These are phyloP conservation scores for Spinus pinus DNA, from an alignment of 2,797 vertebrate genomes.

Conservation along the genomic window DNA sequence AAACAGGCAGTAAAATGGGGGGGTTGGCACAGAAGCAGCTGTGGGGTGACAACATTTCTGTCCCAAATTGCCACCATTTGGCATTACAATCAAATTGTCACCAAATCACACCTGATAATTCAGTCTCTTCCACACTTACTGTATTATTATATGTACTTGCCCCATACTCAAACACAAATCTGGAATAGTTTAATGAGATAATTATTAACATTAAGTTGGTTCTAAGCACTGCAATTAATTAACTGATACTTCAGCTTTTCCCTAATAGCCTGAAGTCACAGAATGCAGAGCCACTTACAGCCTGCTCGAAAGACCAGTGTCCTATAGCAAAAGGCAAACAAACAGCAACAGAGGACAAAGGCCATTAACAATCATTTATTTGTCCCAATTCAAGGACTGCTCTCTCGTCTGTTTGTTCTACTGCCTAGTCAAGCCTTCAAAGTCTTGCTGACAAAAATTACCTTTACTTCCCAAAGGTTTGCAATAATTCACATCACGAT, in stretches of 20 bases:
- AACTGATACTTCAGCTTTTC: neutral
- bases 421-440: neutral
- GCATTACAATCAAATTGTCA: neutral
- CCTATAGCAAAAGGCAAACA: neutral
- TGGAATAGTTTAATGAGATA: neutral
- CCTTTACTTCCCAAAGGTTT: neutral
- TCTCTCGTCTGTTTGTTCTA: neutral
- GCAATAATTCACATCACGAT: neutral
- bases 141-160: neutral
- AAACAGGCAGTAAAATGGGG: neutral
- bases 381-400: conserved; percentile 56
- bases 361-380: conserved; percentile 52
- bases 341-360: conserved; percentile 54
- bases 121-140: neutral
- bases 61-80: neutral
- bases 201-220: neutral
- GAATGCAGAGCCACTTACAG: neutral
- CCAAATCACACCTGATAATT: neutral
- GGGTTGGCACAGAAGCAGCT: neutral
- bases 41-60: neutral
- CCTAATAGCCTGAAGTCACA: neutral
- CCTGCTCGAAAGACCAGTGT: neutral
- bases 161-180: neutral
- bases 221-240: neutral
- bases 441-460: neutral